A percentile compares a stretch with the other conserved stretches of the same genome.
phyloP scores from a whole-genome alignment of 2,113 vertebrate species.

The Neogale vison region DNA sequence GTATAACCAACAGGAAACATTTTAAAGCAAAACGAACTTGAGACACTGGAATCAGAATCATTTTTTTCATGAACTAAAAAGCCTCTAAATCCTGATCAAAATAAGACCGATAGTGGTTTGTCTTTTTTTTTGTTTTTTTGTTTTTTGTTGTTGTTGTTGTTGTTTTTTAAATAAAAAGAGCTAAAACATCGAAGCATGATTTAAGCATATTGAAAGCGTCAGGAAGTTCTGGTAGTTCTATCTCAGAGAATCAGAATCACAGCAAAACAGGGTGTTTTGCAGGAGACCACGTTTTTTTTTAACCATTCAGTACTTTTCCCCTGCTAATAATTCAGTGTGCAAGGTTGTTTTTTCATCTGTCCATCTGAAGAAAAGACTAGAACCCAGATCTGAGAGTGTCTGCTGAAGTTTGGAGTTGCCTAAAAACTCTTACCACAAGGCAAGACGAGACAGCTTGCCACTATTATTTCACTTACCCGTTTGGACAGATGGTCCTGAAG shows the following conservation, averaged over 20 bases:
- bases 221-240: slow-evolving; percentile 74
- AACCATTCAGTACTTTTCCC: slow-evolving; percentile 48
- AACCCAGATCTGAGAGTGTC: slow-evolving; percentile 55
- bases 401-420: slow-evolving; percentile 85
- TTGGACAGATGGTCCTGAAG: slow-evolving; percentile 93
- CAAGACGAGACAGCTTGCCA: slow-evolving; percentile 90
- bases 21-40: slow-evolving; percentile 82
- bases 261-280: slow-evolving; percentile 49
- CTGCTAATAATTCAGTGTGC: background rate
- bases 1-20: slow-evolving; percentile 82
- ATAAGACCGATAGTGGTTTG: background rate
- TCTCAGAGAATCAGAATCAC: slow-evolving; percentile 54
- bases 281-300: slow-evolving; percentile 68
- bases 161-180: slow-evolving; percentile 67
- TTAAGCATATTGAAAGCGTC: slow-evolving; percentile 63
- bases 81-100: slow-evolving; percentile 40
- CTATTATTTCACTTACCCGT: slow-evolving; percentile 91
- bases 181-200: slow-evolving; percentile 71
- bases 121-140: background rate
- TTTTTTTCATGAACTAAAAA: slow-evolving; percentile 54
- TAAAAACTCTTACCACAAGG: slow-evolving; percentile 87
- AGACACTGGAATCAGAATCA: slow-evolving; percentile 74
- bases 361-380: slow-evolving; percentile 49
- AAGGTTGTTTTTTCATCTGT: background rate
- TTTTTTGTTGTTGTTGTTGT: background rate